Base-by-base conservation (phyloP, 1,140 invertebrate species). In the Anthonomus grandis region DNA sequence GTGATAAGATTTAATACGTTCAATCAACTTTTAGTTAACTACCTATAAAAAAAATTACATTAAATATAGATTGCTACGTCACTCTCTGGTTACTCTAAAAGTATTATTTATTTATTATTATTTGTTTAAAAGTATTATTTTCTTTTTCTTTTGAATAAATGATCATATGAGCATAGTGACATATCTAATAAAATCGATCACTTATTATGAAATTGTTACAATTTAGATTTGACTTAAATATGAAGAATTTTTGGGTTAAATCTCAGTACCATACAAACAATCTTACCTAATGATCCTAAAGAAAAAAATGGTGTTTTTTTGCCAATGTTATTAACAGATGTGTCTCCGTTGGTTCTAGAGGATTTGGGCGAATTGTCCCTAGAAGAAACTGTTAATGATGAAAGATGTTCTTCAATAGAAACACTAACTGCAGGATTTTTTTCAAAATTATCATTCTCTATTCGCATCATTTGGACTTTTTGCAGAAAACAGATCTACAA, bases 401-500 rank as follows among this genome's bases (percentile, higher is more conserved):
- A 60, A 9, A 67, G 46, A 54, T 67, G 59, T 54, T 65, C 63
- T 24, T 65, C 63, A 27, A 66, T 64, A 2, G 58, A 57, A 24
- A 56, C 54, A 21, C 34, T 56, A 15, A 62, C 41, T 44, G 45
- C 25, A 37, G 59, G 24, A 51, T 62, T 55, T 37, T 62, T 64
- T 22, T 62, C 57, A 17, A 59, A 53, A 23, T 58, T 56, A 17
- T 67, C 65, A 46, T 60, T 61, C 19, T 64, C 47, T 17, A 60
- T 57, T 36, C 47, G 24, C 22, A 60, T 58, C 13, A 46, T 48
- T 36, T 71, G 63, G 34, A 80, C 70, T 46, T 68, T 69, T 62
- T 76, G 76, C 8, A 83, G 60, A 62, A 82, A 79, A 2, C 64
- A 64, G 8, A 81, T 66, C 79, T 81, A 60, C 59, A 67, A 63